Base-by-base conservation (phyloP, 2,888 invertebrate genomes). In the Leptarthrus brevirostris region DNA sequence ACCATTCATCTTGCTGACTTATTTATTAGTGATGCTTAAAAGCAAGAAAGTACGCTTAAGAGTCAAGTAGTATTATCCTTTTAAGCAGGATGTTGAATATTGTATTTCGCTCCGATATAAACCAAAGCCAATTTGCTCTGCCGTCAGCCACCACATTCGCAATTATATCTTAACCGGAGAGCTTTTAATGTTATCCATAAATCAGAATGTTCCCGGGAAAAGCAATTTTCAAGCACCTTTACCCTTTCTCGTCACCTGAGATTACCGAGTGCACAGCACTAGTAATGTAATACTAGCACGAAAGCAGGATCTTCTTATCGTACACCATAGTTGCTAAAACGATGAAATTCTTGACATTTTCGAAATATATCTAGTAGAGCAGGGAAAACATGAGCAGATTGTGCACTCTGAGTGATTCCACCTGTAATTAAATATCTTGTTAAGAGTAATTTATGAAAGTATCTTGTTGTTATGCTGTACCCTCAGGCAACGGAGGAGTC, bases 151-250 rank as follows among this genome's bases (percentile, higher is more conserved):
- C 69, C 69, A 34, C 69, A 69, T 69, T 69, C 12, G 69, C 52
- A 69, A 69, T 69, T 69, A 69, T 69, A 69, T 30, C 69, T 69
- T 69, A 69, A 69, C 69, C 69, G 49, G 69, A 69, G 69, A 69
- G 69, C 69, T 69, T 69, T 69, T 69, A 69, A 69, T 69, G 69
- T 34, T 69, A 52, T 52, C 49, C 69, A 69, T 69, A 69, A 69
- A 52, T 69, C 52, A 69, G 69, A 36, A 69, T 20, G 26, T 44
- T 30, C 52, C 30, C 69, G 14, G 20, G n/a, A 34, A 52, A 52
- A 69, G 52, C 69, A 52, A 69, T 69, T 69, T 69, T 16, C 69
- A 22, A 18, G 30, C 52, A 49, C 34, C 49, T 69, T 69, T 49
- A 30, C 49, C 49, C 52, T 52, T 18, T 36, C 30, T 69, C 52